Percentiles rank a stretch among this genome's conserved stretches.
phyloP scores from a whole-genome alignment of 2,113 vertebrate species.

The Cygnus buccinator region DNA sequence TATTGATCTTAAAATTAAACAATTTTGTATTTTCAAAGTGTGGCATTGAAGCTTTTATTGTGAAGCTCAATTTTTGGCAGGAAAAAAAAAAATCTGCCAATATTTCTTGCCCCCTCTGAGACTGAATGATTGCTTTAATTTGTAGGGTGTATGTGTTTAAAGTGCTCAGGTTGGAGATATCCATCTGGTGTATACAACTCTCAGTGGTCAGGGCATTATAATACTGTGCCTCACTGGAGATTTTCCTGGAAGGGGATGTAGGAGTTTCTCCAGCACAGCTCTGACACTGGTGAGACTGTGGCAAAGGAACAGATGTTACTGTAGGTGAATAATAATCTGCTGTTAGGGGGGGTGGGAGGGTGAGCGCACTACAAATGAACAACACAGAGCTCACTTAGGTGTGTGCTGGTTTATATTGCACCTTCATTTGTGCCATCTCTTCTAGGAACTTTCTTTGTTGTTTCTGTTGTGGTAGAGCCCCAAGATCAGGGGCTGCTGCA shows the following conservation, averaged over 20 bases:
- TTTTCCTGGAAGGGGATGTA: conserved; percentile 54
- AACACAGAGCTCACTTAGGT: background rate
- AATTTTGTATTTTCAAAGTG: background rate
- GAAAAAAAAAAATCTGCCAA: background rate
- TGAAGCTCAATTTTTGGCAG: conserved; percentile 26
- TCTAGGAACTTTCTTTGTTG: background rate
- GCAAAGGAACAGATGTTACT: conserved; percentile 60
- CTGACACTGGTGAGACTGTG: conserved; percentile 33
- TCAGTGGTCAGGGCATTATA: conserved; percentile 59
- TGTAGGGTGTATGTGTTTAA: conserved; percentile 41
- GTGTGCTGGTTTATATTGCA: background rate
- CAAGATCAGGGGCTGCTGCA: background rate
- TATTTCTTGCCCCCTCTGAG: conserved; percentile 27
- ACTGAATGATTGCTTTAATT: conserved; percentile 64
- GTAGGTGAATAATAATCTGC: conserved; percentile 65
- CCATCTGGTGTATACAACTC: conserved; percentile 62
- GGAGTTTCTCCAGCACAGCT: conserved; percentile 40
- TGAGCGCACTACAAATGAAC: background rate
- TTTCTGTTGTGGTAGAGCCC: background rate
- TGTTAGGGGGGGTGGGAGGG: background rate
- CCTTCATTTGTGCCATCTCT: background rate
- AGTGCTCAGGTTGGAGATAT: conserved; percentile 40
- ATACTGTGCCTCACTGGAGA: conserved; percentile 36
- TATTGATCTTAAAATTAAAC: background rate
- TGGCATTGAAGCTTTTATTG: background rate